A percentile compares a stretch with the other conserved stretches of the same genome.
These are phyloP conservation scores for human DNA, from an alignment of 2,113 vertebrate genomes.

Conservation along the genomic window GRCh38 chr13:97675001-97675500, in stretches of 20 bases:
- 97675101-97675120: neutral
- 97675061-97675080: neutral
- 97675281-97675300: neutral
- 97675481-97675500: neutral
- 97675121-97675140: neutral
- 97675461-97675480: neutral
- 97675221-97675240: too few species aligned
- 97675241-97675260: neutral
- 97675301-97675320: neutral
- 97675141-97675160: neutral
- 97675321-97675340: neutral
- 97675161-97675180: neutral
- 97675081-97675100: neutral
- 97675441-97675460: neutral
- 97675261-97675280: neutral
- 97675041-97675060: neutral
- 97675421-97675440: neutral
- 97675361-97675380: neutral
- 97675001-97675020: neutral
- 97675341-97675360: neutral
- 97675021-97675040: neutral
- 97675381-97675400: neutral
- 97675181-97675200: neutral
- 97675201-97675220: neutral
- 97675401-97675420: neutral